A percentile compares a stretch with the other conserved stretches of the same genome.
Evolutionary conservation across 2,888 invertebrate species (phyloP).

Genomic region (Cistogaster globosa): DNA sequence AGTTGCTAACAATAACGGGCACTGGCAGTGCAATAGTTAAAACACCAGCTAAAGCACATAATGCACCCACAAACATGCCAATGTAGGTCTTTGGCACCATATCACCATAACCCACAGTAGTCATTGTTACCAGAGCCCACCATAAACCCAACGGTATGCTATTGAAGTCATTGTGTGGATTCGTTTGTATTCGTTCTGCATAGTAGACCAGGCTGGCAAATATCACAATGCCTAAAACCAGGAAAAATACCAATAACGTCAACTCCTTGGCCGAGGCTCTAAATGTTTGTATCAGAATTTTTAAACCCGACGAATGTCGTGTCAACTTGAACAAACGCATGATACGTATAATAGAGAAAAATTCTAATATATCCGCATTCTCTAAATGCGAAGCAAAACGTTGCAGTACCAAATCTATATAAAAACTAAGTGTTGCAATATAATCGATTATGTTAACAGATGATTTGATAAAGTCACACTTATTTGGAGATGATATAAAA

Average conservation of each 20-base stretch:
- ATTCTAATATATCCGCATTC: constrained; percentile 98
- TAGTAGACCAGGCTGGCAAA: constrained; percentile 99
- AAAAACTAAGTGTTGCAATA: constrained; percentile 99
- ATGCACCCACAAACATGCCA: constrained; percentile 98
- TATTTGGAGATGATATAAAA: constrained; percentile 96
- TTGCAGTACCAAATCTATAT: constrained; percentile 95
- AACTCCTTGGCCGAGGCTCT: constrained; percentile 98
- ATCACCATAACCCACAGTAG: constrained; percentile 98
- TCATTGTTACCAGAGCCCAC: constrained; percentile 99
- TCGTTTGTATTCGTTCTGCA: constrained; percentile 97
- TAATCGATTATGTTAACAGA: constrained; percentile 99
- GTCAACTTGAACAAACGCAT: constrained; percentile 99
- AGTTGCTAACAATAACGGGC: constrained; percentile 99
- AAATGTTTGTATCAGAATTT: constrained; percentile 99
- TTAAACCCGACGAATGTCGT: constrained; percentile 97
- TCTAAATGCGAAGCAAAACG: constrained; percentile 95
- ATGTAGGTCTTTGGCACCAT: constrained; percentile 99
- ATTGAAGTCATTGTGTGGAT: constrained; percentile 98
- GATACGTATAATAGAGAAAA: constrained; percentile 98
- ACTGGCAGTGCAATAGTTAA: constrained; percentile 99
- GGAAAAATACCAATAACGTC: constrained; percentile 97
- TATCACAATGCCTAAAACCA: constrained; percentile 98
- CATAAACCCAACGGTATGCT: constrained; percentile 98
- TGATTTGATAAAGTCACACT: constrained; percentile 96
- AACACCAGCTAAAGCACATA: constrained; percentile 99